Conservation (phyloP, 1,140 invertebrate genomes). For the Drosophila bocqueti region DNA sequence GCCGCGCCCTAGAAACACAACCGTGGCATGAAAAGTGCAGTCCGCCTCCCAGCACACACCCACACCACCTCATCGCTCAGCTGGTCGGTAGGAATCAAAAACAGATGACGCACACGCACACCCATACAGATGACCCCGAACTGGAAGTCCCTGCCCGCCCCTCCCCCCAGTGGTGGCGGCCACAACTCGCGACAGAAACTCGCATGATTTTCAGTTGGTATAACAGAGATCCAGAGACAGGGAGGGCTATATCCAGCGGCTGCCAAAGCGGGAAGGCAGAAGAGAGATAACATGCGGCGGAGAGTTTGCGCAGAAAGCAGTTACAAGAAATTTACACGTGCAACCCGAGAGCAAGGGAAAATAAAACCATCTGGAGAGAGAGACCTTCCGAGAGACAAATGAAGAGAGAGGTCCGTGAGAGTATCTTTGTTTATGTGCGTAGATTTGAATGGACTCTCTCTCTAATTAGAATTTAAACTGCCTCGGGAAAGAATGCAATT, state of each 20-base stretch:
- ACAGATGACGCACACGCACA: constrained; percentile 60
- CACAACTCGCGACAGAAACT: constrained; percentile 45
- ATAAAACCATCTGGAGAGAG: constrained; percentile 1
- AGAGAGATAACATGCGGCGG: constrained; percentile 19
- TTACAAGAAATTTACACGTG: constrained; percentile 62
- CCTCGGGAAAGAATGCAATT: constrained; percentile 29
- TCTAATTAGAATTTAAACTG: constrained; percentile 37
- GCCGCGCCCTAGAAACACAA: constrained; percentile 55
- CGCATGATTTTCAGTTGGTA: constrained; percentile 81
- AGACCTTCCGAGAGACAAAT: not conserved
- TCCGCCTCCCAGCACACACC: not conserved
- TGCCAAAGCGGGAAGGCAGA: constrained; percentile 7
- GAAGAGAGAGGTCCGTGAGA: constrained; percentile 1
- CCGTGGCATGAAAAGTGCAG: constrained; percentile 38
- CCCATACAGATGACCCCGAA: constrained; percentile 56
- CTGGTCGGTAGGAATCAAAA: constrained; percentile 65
- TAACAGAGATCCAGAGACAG: constrained; percentile 48
- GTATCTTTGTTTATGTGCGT: constrained; percentile 34
- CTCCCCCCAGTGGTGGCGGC: constrained; percentile 4
- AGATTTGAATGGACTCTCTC: constrained; percentile 1
- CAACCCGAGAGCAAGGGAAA: constrained; percentile 16
- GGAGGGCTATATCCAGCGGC: constrained; percentile 10
- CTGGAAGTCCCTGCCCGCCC: constrained; percentile 16
- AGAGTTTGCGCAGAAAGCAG: constrained; percentile 45
- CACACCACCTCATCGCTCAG: constrained; percentile 48